These are phyloP conservation scores for Drosophila robusta DNA, from an alignment of 2,888 invertebrate species.

Conservation along the genomic window DNA sequence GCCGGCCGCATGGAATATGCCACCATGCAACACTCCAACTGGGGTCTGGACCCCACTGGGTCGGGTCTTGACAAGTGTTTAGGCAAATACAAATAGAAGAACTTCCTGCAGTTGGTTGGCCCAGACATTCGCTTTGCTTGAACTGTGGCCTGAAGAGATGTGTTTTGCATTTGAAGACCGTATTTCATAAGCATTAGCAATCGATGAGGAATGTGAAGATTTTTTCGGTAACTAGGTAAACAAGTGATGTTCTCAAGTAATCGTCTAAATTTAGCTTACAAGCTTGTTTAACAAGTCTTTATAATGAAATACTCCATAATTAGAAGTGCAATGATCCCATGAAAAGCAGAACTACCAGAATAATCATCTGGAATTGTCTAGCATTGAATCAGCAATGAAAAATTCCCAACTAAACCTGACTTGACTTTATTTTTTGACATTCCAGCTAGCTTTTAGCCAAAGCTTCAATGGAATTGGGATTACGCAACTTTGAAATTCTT, in stretches of 20 bases:
- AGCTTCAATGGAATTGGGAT: conserved; percentile 53
- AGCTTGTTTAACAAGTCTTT: neutral
- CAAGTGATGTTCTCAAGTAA: conserved; percentile 12
- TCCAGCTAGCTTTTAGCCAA: conserved; percentile 10
- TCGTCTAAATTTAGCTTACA: neutral
- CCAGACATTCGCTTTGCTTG: conserved; percentile 32
- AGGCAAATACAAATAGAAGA: conserved; percentile 51
- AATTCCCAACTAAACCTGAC: neutral
- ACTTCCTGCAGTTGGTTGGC: conserved; percentile 50
- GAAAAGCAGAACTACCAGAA: neutral
- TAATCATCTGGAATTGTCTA: too few species aligned
- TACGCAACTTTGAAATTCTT: conserved; percentile 54
- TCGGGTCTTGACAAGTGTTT: conserved; percentile 50
- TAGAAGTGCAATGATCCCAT: neutral
- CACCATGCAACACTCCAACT: conserved; percentile 13
- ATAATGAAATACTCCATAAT: neutral
- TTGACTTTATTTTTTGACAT: conserved; percentile 7
- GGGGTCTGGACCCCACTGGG: neutral
- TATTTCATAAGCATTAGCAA: conserved; percentile 16
- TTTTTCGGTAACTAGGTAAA: conserved; percentile 4
- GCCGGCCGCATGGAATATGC: conserved; percentile 40
- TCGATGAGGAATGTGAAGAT: conserved; percentile 15
- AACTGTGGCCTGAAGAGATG: conserved; percentile 20
- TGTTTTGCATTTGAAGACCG: conserved; percentile 30
- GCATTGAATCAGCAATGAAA: neutral